Percentiles rank a stretch among this genome's conserved stretches.
phyloP scores from a whole-genome alignment of 2,888 invertebrate species.

The Troilus luridus region DNA sequence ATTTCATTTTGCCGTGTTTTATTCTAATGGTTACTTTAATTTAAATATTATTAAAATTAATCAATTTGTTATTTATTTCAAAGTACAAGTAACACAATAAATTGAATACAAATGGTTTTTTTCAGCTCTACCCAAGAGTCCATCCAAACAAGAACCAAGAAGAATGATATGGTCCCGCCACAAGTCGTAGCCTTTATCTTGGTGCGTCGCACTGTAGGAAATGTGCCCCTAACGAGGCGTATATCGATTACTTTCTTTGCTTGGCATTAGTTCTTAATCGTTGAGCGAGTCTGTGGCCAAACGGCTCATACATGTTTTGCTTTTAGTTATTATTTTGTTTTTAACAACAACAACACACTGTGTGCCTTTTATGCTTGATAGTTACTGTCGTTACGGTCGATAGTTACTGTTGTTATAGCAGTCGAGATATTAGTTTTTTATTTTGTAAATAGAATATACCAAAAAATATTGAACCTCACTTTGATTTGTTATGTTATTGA shows the following conservation, averaged over 20 bases:
- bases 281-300: background rate
- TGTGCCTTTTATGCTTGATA: conserved; percentile 56
- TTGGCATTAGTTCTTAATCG: background rate
- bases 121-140: conserved; percentile 72
- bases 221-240: background rate
- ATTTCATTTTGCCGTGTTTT: no score
- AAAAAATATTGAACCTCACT: background rate
- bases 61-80: no score
- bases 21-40: no score
- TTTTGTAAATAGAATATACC: background rate
- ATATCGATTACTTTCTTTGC: conserved; percentile 5
- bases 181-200: background rate
- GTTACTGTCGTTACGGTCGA: background rate
- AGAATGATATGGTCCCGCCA: background rate
- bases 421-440: conserved; percentile 5
- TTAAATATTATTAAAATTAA: no score
- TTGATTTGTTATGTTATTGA: background rate
- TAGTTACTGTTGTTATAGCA: conserved; percentile 47
- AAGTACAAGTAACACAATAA: no score
- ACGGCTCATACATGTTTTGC: background rate
- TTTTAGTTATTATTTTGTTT: conserved; percentile 18
- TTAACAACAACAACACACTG: conserved; percentile 39
- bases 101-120: conserved; percentile 47
- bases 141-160: conserved; percentile 67
- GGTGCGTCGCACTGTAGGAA: background rate